A percentile compares a stretch with the other conserved stretches of the same genome.
Conservation (phyloP, 2,888 invertebrate species). For the Latrodectus elegans region DNA sequence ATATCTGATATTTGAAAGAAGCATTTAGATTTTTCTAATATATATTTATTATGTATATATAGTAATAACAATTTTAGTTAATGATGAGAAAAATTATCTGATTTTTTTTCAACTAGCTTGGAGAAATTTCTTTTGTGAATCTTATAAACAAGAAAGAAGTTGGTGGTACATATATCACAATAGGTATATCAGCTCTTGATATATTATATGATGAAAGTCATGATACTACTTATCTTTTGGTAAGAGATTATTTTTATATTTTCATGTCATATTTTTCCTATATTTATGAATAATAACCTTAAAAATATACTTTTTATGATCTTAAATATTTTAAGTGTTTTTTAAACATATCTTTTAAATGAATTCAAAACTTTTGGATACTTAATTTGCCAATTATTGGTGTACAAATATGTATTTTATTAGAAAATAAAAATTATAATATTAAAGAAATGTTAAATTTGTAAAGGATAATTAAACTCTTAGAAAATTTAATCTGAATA, state of each 20-base stretch:
- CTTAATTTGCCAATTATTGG: no score
- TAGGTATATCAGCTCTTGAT: conserved; percentile 80
- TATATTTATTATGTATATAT: neutral
- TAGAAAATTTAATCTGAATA: no score
- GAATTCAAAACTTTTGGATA: no score
- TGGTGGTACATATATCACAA: conserved; percentile 81
- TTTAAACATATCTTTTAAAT: no score
- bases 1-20: neutral
- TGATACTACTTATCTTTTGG: conserved; percentile 74
- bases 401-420: no score
- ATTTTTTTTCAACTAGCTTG: conserved; percentile 73
- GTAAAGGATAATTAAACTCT: no score
- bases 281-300: neutral
- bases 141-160: conserved; percentile 82
- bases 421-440: no score
- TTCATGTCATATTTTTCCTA: neutral
- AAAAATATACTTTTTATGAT: neutral
- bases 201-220: conserved; percentile 84
- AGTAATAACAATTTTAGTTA: neutral
- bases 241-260: conserved; percentile 64
- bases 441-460: no score
- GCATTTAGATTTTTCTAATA: neutral
- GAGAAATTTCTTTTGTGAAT: conserved; percentile 82
- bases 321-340: no score
- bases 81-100: neutral